These are phyloP conservation scores for Seira sanloemensis DNA, from an alignment of 2,888 invertebrate species.

Conservation along the genomic window DNA sequence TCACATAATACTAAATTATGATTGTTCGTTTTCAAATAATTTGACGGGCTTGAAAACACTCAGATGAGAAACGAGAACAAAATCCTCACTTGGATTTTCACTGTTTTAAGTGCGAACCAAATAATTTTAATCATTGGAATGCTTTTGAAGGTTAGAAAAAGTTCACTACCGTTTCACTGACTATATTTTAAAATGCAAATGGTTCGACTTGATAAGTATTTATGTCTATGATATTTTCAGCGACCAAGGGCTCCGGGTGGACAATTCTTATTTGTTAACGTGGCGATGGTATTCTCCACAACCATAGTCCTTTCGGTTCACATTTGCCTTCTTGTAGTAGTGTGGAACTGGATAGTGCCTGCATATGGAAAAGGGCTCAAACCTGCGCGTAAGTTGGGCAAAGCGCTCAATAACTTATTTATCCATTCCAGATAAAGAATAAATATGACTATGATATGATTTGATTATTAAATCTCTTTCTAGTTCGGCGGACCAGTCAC, in stretches of 20 bases:
- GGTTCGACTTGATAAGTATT: constrained; percentile 10
- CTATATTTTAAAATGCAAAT: background rate
- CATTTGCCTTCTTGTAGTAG: constrained; percentile 50
- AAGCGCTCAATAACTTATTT: too few relatives aligned
- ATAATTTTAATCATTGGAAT: constrained; percentile 57
- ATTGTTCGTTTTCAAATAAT: too few relatives aligned
- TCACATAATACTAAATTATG: too few relatives aligned
- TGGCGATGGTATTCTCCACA: constrained; percentile 51
- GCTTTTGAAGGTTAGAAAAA: constrained; percentile 66
- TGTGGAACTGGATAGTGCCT: constrained; percentile 66
- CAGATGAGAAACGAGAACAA: constrained; percentile 65
- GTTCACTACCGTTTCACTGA: too few relatives aligned
- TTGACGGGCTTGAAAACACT: too few relatives aligned
- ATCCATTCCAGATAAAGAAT: too few relatives aligned
- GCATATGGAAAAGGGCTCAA: constrained; percentile 30
- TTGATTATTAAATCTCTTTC: constrained; percentile 10
- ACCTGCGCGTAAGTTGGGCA: constrained; percentile 32
- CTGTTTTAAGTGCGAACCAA: constrained; percentile 61
- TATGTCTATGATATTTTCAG: constrained; percentile 30
- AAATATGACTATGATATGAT: background rate
- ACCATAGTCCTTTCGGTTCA: constrained; percentile 59
- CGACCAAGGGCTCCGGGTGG: constrained; percentile 54
- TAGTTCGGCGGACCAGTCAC: constrained; percentile 59
- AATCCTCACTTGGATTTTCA: constrained; percentile 61
- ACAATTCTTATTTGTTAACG: constrained; percentile 54